Evolutionary conservation across 2,113 vertebrate genomes (phyloP).

Genomic region (Oceanodroma tethys): DNA sequence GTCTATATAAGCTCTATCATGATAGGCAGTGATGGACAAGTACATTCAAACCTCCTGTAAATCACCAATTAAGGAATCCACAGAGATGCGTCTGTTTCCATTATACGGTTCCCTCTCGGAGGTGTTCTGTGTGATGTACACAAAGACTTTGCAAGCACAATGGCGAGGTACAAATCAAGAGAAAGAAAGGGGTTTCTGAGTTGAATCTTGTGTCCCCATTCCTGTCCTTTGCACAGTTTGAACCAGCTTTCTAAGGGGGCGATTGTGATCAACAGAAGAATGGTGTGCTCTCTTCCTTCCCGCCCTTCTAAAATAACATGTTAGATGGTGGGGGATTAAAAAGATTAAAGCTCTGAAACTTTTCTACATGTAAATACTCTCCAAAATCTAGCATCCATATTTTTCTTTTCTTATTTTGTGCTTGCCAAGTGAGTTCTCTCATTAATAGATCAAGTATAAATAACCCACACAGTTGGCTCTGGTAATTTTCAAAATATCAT

Average conservation of each 20-base stretch:
- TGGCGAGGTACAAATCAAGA: not conserved
- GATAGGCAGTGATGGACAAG: not conserved
- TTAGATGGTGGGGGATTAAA: not conserved
- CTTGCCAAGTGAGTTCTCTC: slow-evolving; percentile 51
- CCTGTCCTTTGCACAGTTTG: not conserved
- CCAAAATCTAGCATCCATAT: slow-evolving; percentile 26
- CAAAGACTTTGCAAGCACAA: not conserved
- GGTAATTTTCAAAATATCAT: slow-evolving; percentile 67
- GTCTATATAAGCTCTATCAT: not conserved
- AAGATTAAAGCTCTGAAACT: slow-evolving; percentile 8
- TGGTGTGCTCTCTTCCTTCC: not conserved
- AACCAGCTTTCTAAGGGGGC: not conserved
- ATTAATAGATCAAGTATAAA: slow-evolving; percentile 69
- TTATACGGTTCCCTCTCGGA: not conserved
- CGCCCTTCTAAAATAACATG: not conserved
- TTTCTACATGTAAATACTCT: not conserved
- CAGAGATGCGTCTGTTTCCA: not conserved
- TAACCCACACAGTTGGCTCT: slow-evolving; percentile 57
- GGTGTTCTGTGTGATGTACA: not conserved
- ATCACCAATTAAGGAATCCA: not conserved
- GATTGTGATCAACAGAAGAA: not conserved
- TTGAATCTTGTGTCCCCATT: not conserved
- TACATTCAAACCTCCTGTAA: not conserved
- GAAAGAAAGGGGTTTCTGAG: not conserved
- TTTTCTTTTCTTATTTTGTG: slow-evolving; percentile 59